Evolutionary conservation across 23 tunicate species (phyloP).

Genomic region (Diplosoma virens): DNA sequence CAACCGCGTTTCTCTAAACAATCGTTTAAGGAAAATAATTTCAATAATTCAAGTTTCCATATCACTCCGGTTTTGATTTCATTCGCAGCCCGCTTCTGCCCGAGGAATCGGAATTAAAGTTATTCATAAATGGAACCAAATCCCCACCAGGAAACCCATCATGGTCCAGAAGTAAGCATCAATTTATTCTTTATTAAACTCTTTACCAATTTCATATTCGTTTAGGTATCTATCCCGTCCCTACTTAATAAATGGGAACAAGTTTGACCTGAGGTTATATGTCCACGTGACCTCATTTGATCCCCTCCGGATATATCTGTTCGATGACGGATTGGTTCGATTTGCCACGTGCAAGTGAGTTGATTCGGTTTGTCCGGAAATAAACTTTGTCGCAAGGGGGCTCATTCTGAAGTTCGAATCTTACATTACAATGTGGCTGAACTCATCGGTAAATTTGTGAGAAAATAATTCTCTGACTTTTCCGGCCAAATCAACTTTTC

Average conservation of each 20-base stretch:
- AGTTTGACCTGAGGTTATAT: conserved; percentile 89
- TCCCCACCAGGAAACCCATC: conserved; percentile 76
- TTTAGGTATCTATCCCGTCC: conserved; percentile 82
- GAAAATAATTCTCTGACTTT: too few species aligned
- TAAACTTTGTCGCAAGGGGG: too few species aligned
- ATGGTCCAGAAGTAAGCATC: conserved; percentile 87
- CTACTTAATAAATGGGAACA: conserved; percentile 83
- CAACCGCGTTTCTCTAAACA: too few species aligned
- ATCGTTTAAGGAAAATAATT: too few species aligned
- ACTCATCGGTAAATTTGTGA: too few species aligned
- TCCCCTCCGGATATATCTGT: conserved; percentile 87
- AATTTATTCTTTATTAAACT: not conserved
- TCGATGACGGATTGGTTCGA: conserved; percentile 95
- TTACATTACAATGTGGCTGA: too few species aligned
- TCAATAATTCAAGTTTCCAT: too few species aligned
- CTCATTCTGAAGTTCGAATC: too few species aligned
- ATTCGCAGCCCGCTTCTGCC: conserved; percentile 98
- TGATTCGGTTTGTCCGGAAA: too few species aligned
- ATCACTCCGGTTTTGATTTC: too few species aligned
- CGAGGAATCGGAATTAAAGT: conserved; percentile 93
- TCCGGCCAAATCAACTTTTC: too few species aligned
- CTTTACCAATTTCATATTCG: not conserved
- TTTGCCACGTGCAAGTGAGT: conserved; percentile 94
- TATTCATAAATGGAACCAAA: conserved; percentile 85
- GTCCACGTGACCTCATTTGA: conserved; percentile 94